phyloP scores from a whole-genome alignment of 2,113 vertebrate species.

The Halcyon senegalensis region DNA sequence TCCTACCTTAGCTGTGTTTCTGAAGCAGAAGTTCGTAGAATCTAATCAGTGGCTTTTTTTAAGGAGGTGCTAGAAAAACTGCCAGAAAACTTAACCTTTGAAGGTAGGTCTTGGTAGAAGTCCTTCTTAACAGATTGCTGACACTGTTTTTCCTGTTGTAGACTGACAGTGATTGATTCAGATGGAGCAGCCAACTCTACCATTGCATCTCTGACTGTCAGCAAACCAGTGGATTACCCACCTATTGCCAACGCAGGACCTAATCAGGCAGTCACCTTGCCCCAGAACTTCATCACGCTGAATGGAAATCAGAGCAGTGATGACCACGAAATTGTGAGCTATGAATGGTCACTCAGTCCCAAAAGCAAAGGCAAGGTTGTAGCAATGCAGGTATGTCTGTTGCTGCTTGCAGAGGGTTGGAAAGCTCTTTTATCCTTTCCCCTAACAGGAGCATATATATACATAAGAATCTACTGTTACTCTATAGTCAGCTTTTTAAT shows the following conservation, averaged over 20 bases:
- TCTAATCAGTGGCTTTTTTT: neutral
- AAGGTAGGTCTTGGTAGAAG: neutral
- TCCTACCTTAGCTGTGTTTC: neutral
- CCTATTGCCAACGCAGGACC: constrained; percentile 76
- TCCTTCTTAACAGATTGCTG: neutral
- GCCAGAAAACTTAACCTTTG: neutral
- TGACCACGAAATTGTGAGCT: constrained; percentile 78
- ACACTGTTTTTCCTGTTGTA: constrained; percentile 34
- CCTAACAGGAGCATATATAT: neutral
- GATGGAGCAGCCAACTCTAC: constrained; percentile 78
- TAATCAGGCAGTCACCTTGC: constrained; percentile 78
- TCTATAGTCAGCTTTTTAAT: neutral
- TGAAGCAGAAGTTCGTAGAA: neutral
- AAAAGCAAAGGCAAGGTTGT: constrained; percentile 75
- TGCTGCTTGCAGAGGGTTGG: neutral
- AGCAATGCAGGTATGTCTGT: constrained; percentile 74
- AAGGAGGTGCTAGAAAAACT: neutral
- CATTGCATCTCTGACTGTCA: constrained; percentile 71
- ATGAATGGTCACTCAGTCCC: constrained; percentile 79
- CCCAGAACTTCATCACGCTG: constrained; percentile 75
- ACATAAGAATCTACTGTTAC: neutral
- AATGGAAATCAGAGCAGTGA: constrained; percentile 83
- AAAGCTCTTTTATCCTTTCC: neutral
- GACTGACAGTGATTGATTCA: constrained; percentile 80
- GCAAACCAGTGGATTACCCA: constrained; percentile 67